Percentiles rank a stretch among this genome's conserved stretches.
phyloP scores from a whole-genome alignment of 92 coral and sea anemone species.

The Palythoa grandiflora region DNA sequence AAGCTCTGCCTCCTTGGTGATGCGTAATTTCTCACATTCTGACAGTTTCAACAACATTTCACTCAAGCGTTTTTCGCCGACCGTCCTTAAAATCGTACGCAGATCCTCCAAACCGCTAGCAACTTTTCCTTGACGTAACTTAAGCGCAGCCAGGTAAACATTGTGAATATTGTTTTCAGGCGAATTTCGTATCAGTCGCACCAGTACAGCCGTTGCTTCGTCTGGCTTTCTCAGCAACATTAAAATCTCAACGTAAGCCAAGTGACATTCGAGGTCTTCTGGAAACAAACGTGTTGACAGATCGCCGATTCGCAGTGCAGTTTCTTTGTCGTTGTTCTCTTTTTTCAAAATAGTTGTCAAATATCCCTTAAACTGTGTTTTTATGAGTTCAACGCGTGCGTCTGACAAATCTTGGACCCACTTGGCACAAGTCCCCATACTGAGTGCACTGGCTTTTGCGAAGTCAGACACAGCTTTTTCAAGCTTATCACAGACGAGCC shows the following conservation, averaged over 20 bases:
- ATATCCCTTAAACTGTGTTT: constrained; percentile 59
- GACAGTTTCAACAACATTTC: constrained; percentile 64
- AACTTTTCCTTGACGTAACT: constrained; percentile 76
- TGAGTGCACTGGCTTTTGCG: constrained; percentile 53
- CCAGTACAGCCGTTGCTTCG: constrained; percentile 90
- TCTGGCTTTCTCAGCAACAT: constrained; percentile 72
- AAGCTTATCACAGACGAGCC: constrained; percentile 60
- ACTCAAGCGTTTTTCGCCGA: constrained; percentile 81
- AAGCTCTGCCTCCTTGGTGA: constrained; percentile 77
- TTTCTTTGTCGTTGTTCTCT: constrained; percentile 40
- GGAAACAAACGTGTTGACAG: constrained; percentile 77
- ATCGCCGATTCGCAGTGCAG: constrained; percentile 73
- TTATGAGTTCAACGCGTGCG: constrained; percentile 55
- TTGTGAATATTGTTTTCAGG: constrained; percentile 78
- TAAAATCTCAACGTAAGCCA: constrained; percentile 79
- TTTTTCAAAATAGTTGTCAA: constrained; percentile 48
- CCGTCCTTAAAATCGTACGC: constrained; percentile 63
- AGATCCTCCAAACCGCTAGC: constrained; percentile 80
- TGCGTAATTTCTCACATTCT: constrained; percentile 65
- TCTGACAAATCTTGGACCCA: constrained; percentile 66
- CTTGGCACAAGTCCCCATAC: constrained; percentile 58
- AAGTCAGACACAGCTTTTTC: constrained; percentile 66
- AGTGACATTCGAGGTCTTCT: constrained; percentile 75
- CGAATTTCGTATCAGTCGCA: constrained; percentile 73
- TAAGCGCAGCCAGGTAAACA: constrained; percentile 85